Evolutionary conservation across 2,113 vertebrate genomes (phyloP).

Genomic region (Callospermophilus lateralis): DNA sequence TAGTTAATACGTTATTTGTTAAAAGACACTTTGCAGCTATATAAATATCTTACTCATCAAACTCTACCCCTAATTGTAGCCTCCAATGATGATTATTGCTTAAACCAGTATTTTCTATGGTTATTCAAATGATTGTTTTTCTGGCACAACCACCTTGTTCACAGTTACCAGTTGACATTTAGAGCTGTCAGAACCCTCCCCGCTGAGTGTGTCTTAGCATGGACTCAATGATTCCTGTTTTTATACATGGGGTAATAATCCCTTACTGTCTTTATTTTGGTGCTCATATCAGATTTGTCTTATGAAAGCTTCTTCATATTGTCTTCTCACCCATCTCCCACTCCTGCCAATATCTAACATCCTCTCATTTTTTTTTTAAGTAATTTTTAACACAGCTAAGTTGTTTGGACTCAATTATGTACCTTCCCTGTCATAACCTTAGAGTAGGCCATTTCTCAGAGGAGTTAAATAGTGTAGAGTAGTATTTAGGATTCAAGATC

Average conservation of each 20-base stretch:
- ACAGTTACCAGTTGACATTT: not conserved
- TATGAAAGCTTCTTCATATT: not conserved
- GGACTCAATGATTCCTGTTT: not conserved
- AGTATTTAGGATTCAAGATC: slow-evolving; percentile 26
- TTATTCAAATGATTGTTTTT: not conserved
- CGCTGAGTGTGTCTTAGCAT: not conserved
- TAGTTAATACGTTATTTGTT: not conserved
- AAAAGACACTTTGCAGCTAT: not conserved
- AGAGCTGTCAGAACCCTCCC: not conserved
- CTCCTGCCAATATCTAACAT: not conserved
- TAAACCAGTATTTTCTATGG: not conserved
- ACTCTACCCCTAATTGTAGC: not conserved
- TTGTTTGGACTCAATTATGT: not conserved
- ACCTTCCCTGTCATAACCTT: not conserved
- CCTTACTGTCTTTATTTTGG: not conserved
- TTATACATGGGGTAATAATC: not conserved
- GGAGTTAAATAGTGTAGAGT: not conserved
- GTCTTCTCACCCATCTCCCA: not conserved
- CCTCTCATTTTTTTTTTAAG: not conserved
- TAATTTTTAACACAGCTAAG: not conserved
- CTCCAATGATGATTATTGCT: not conserved
- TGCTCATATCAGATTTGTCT: not conserved
- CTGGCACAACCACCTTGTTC: not conserved
- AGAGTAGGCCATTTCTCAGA: not conserved
- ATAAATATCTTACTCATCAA: slow-evolving; percentile 19